phyloP scores from a whole-genome alignment of 2,113 vertebrate species.

The Centrocercus urophasianus region DNA sequence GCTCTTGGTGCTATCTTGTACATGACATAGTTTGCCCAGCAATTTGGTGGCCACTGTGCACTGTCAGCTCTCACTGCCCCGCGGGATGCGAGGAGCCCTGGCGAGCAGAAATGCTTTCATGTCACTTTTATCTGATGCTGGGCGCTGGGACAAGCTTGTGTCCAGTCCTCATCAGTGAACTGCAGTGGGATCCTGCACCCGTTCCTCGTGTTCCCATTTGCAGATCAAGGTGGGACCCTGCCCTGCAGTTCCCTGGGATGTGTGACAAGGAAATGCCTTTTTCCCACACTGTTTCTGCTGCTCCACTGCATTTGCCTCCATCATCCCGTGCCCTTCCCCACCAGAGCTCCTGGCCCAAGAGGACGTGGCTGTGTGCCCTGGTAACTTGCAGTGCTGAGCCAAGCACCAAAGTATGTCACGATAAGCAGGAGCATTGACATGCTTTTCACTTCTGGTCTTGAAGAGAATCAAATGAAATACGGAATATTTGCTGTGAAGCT shows the following conservation, averaged over 20 bases:
- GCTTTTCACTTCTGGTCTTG: background rate
- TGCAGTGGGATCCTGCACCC: accelerated
- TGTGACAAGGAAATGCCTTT: background rate
- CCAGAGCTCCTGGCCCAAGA: constrained; percentile 51
- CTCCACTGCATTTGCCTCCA: background rate
- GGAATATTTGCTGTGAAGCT: background rate
- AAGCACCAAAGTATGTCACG: background rate
- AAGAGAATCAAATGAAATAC: too few species aligned
- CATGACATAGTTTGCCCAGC: constrained; percentile 51
- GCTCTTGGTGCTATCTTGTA: constrained; percentile 48
- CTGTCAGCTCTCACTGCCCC: constrained; percentile 4
- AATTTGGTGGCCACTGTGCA: constrained; percentile 13
- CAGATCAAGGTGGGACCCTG: background rate
- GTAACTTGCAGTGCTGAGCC: constrained; percentile 39
- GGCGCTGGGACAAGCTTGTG: background rate
- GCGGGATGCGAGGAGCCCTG: background rate
- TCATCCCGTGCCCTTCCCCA: constrained; percentile 34
- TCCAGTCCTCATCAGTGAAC: background rate
- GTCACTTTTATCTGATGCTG: constrained; percentile 30
- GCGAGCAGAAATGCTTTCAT: background rate
- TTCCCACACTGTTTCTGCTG: background rate
- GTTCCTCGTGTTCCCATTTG: background rate
- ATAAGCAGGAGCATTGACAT: background rate
- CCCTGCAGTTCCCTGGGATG: background rate
- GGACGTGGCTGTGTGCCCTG: background rate